These are phyloP conservation scores for Hemiprocne comata DNA, from an alignment of 2,113 vertebrate genomes.

Conservation along the genomic window DNA sequence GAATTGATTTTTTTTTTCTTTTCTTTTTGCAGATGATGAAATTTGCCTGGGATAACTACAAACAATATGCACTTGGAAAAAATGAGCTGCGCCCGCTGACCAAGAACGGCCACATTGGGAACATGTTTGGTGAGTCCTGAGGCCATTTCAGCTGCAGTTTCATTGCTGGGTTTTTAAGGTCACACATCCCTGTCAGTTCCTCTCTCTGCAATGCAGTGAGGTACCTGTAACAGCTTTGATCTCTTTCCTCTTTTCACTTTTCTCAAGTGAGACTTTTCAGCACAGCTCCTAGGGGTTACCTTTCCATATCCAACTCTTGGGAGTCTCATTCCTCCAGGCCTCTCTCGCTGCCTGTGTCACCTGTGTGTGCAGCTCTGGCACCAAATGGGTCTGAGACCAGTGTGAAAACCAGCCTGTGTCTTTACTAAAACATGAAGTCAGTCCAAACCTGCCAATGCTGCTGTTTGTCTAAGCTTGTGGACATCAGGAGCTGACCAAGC, in stretches of 20 bases:
- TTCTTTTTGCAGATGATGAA: constrained; percentile 91
- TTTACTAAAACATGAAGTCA: constrained; percentile 35
- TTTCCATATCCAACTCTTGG: fast-evolving
- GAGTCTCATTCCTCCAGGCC: not conserved
- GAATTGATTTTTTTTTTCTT: not conserved
- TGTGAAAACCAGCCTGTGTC: not conserved
- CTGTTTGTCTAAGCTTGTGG: not conserved
- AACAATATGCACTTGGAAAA: constrained; percentile 89
- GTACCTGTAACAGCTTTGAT: not conserved
- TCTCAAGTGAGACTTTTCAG: not conserved
- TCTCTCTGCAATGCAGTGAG: not conserved
- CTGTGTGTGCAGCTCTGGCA: not conserved
- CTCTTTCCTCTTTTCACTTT: not conserved
- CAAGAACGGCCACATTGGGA: constrained; percentile 90
- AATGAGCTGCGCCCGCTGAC: constrained; percentile 94
- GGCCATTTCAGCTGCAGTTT: fast-evolving
- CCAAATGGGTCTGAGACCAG: not conserved
- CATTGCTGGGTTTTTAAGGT: not conserved
- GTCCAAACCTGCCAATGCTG: not conserved
- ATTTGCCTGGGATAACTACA: constrained; percentile 98
- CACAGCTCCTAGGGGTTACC: not conserved
- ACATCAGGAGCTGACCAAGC: not conserved
- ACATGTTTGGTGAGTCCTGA: constrained; percentile 93
- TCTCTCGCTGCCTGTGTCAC: not conserved
- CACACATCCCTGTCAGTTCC: fast-evolving